These are phyloP conservation scores for Augochlorella aurata DNA, from an alignment of 2,888 invertebrate species.

Conservation along the genomic window DNA sequence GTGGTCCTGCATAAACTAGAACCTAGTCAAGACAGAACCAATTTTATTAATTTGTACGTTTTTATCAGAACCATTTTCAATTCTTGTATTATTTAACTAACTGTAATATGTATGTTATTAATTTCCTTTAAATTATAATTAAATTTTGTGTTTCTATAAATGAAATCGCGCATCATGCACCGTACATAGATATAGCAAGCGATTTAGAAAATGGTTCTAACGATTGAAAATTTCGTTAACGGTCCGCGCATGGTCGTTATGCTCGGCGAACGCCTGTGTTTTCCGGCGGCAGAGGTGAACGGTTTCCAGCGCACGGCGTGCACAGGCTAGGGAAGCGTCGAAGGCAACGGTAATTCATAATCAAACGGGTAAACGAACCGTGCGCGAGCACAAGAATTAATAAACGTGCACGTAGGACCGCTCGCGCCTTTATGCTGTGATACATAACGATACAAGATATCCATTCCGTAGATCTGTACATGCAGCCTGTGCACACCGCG, in stretches of 20 bases:
- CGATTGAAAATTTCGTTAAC: slow-evolving; percentile 2
- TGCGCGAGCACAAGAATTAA: slow-evolving; percentile 11
- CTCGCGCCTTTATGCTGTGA: background rate
- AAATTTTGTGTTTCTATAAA: too few species aligned
- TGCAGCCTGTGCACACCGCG: slow-evolving; percentile 2
- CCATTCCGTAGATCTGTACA: background rate
- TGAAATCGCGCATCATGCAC: background rate
- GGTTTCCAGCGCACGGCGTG: slow-evolving; percentile 8
- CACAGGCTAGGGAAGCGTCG: slow-evolving; percentile 4
- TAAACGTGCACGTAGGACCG: slow-evolving; percentile 11
- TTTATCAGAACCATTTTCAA: too few species aligned
- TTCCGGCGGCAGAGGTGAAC: slow-evolving; percentile 3
- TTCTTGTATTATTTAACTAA: too few species aligned
- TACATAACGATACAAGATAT: slow-evolving; percentile 37
- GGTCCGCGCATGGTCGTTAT: background rate
- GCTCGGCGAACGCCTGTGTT: background rate
- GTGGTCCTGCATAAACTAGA: too few species aligned
- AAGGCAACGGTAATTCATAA: slow-evolving; percentile 29
- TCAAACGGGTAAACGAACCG: slow-evolving; percentile 30
- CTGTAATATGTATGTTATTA: too few species aligned
- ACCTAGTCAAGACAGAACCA: too few species aligned
- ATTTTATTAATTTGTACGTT: too few species aligned
- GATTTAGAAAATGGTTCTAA: background rate
- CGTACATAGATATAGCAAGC: background rate
- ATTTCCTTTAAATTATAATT: too few species aligned